Conservation (phyloP, 1,140 invertebrate genomes). For the Augochlora pura region DNA sequence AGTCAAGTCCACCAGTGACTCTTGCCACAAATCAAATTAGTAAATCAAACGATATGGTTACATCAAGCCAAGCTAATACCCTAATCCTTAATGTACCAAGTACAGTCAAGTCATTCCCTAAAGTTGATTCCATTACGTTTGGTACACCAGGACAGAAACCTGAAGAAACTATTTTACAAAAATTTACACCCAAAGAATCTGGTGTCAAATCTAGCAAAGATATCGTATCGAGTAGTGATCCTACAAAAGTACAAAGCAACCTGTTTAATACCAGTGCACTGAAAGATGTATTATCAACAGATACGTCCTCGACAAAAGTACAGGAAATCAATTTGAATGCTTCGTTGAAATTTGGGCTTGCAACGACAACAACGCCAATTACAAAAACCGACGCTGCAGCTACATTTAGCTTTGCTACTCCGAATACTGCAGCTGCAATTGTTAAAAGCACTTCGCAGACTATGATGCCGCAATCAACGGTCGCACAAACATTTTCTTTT, state of each 20-base stretch:
- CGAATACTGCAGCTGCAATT: constrained; percentile 1
- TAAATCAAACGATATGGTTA: constrained; percentile 57
- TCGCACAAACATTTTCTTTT: constrained; percentile 56
- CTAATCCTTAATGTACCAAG: constrained; percentile 2
- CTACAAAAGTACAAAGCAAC: constrained; percentile 35
- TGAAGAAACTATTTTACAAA: constrained; percentile 38
- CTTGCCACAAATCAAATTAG: constrained; percentile 36
- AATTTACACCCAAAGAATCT: constrained; percentile 21
- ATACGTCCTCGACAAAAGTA: constrained; percentile 25
- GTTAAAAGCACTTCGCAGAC: constrained; percentile 25
- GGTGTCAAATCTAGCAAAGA: constrained; percentile 37
- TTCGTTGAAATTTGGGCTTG: constrained; percentile 6
- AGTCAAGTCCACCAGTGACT: constrained; percentile 16
- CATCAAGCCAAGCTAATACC: constrained; percentile 9
- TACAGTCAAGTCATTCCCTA: constrained; percentile 52
- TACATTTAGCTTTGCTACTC: constrained; percentile 46
- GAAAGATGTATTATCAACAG: constrained; percentile 48
- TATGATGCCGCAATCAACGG: constrained; percentile 11
- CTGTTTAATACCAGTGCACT: constrained; percentile 41
- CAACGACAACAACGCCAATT: constrained; percentile 15
- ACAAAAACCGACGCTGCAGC: constrained; percentile 6
- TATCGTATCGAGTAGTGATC: neutral
- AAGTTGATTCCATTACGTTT: constrained; percentile 61
- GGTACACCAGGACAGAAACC: constrained; percentile 52
- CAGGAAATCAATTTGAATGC: constrained; percentile 9